These are phyloP conservation scores for Drosophila mimica DNA, from an alignment of 2,888 invertebrate species.

Conservation along the genomic window DNA sequence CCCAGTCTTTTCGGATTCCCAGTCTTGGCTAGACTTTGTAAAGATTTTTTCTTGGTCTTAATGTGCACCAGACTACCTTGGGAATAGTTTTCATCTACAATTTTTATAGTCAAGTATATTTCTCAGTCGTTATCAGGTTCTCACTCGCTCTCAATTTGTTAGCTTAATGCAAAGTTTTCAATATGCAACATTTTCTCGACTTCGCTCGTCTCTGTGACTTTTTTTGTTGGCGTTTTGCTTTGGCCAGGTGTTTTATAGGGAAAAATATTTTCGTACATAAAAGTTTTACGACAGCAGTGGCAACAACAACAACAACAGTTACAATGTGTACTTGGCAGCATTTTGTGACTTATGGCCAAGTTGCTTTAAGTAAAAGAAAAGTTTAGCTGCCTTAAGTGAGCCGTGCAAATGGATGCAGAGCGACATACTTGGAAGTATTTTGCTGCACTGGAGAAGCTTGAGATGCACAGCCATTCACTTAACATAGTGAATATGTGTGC, in stretches of 20 bases:
- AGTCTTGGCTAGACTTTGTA: constrained; percentile 20
- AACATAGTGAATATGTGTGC: constrained; percentile 6
- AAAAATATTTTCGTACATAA: constrained; percentile 76
- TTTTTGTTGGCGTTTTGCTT: constrained; percentile 24
- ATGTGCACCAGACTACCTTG: constrained; percentile 42
- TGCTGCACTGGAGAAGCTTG: constrained; percentile 21
- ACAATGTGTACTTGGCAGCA: constrained; percentile 51
- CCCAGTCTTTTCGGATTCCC: not conserved
- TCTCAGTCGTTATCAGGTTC: constrained; percentile 55
- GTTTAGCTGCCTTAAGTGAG: constrained; percentile 43
- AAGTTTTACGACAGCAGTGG: constrained; percentile 67
- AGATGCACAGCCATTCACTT: constrained; percentile 24
- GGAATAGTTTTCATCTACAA: constrained; percentile 31
- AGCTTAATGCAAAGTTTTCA: constrained; percentile 71
- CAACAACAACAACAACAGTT: constrained; percentile 25
- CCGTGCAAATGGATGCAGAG: constrained; percentile 17
- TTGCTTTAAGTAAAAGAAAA: constrained; percentile 48
- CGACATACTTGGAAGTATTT: constrained; percentile 14
- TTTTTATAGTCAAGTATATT: constrained; percentile 31
- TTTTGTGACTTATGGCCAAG: constrained; percentile 62
- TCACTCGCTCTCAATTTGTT: constrained; percentile 51
- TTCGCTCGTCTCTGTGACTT: not conserved
- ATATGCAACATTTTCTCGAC: constrained; percentile 60
- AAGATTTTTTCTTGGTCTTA: constrained; percentile 22
- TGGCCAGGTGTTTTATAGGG: constrained; percentile 70